Percentiles rank a stretch among this genome's conserved stretches.
Conservation (phyloP, 2,797 vertebrate genomes). For the Centroberyx gerrardi region DNA sequence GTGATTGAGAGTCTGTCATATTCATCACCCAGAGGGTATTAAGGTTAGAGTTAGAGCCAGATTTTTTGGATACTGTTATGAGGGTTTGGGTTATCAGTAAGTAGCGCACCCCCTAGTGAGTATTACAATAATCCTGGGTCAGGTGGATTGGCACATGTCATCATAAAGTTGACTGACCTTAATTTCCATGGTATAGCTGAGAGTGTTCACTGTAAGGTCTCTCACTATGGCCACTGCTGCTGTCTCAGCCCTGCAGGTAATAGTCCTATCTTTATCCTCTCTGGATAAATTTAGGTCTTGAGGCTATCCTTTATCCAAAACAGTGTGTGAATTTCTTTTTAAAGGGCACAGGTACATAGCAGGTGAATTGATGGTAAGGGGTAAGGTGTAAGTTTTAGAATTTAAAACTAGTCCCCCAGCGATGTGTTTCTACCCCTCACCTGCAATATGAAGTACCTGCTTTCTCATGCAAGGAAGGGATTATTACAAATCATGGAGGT, state of each 20-base stretch:
- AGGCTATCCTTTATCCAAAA: conserved; percentile 8
- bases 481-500: background rate
- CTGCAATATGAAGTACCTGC: background rate
- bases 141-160: conserved; percentile 3
- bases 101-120: background rate
- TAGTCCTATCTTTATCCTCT: conserved; percentile 15
- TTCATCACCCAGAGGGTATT: conserved; percentile 19
- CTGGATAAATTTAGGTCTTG: conserved; percentile 24
- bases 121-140: conserved; percentile 22
- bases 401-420: background rate
- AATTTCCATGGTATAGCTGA: conserved; percentile 5
- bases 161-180: background rate
- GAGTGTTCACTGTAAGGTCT: background rate
- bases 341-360: background rate
- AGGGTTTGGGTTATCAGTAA: conserved; percentile 14
- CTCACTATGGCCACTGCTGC: background rate
- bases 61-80: background rate
- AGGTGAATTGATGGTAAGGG: conserved; percentile 23
- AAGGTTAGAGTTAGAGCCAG: conserved; percentile 35
- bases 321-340: conserved; percentile 27
- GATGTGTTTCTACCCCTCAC: background rate
- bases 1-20: conserved; percentile 14
- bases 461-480: background rate
- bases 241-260: conserved; percentile 6
- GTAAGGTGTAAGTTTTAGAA: conserved; percentile 6